Conservation (phyloP, 2,888 invertebrate genomes). For the Pomacea canaliculata region DNA sequence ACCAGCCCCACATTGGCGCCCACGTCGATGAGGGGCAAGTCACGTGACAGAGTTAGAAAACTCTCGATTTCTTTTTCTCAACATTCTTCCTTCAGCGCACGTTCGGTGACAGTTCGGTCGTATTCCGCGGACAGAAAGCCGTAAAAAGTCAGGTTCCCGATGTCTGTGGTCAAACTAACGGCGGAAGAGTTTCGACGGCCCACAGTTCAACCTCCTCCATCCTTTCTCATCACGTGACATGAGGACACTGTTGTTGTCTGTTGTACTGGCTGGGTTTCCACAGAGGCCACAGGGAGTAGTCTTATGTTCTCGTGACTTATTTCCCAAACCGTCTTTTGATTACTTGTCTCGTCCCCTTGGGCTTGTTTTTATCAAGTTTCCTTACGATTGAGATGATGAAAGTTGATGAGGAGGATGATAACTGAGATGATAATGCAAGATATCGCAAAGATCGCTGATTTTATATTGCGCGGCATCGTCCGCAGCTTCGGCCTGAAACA, state of each 20-base stretch:
- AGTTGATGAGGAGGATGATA: too few relatives aligned
- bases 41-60: conserved; percentile 7
- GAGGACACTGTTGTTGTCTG: background rate
- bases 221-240: background rate
- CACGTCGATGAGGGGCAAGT: conserved; percentile 17
- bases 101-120: background rate
- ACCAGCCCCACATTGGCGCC: conserved; percentile 20
- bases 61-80: background rate
- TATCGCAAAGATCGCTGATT: too few relatives aligned
- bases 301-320: too few relatives aligned
- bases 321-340: too few relatives aligned
- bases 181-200: background rate
- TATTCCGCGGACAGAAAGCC: background rate
- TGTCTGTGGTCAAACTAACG: background rate
- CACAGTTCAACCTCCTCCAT: background rate
- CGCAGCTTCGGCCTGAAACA: too few relatives aligned
- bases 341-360: too few relatives aligned
- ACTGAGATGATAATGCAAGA: too few relatives aligned
- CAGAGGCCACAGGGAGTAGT: too few relatives aligned
- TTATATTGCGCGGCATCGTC: too few relatives aligned
- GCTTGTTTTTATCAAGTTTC: too few relatives aligned
- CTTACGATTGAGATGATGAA: too few relatives aligned
- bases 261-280: too few relatives aligned
- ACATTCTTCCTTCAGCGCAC: background rate
- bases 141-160: conserved; percentile 5